Base-by-base conservation (phyloP, 2,797 vertebrate genomes). In the Geotrypetes seraphini region DNA sequence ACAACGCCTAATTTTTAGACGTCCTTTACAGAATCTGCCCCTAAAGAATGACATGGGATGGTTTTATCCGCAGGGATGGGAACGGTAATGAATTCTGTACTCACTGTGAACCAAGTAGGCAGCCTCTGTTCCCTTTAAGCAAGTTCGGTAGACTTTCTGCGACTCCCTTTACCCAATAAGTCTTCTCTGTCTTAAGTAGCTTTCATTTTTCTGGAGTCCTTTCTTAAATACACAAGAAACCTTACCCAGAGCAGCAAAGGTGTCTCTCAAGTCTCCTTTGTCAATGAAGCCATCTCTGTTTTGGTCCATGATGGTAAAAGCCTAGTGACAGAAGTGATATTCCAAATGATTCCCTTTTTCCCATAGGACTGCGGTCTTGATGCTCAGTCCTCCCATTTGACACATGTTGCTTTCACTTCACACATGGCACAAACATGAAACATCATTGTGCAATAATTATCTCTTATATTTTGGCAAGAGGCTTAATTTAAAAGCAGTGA, bases 241-340 rank as follows among this genome's bases (percentile, higher is more conserved):
- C 57, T 60, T 52, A 91, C 88, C 88, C 40, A 91, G 72, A 2
- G 88, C 88, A 12, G 85, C 85, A 40, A 85, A 90, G 0, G 88
- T 91, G 69, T 91, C 86, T 58, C 87, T 79, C 68, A 91, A 62
- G 63, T 90, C 87, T 17, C 82, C 80, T 57, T 88, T 90, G 78
- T 88, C 86, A n/a, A 91, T 90, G 54, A 90, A 87, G 53, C 89
- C 86, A 0, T 91, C 88, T 40, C 88, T 79, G 71, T 89, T 91
- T 81, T 91, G 89, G 63, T 91, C 89, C 87, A 90, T 91, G 67
- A 91, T 89, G 55, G 88, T 91, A 41, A 91, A 91, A 40, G 87
- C 88, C 87, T 91, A 39, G 50, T 30, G 38, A 51, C 51, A 65
- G 36, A 53, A 11, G 40, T 29, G 25, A 3, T 36, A 45, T 29